phyloP scores from a whole-genome alignment of 2,797 vertebrate genomes.

The Tympanoctomys barrerae region DNA sequence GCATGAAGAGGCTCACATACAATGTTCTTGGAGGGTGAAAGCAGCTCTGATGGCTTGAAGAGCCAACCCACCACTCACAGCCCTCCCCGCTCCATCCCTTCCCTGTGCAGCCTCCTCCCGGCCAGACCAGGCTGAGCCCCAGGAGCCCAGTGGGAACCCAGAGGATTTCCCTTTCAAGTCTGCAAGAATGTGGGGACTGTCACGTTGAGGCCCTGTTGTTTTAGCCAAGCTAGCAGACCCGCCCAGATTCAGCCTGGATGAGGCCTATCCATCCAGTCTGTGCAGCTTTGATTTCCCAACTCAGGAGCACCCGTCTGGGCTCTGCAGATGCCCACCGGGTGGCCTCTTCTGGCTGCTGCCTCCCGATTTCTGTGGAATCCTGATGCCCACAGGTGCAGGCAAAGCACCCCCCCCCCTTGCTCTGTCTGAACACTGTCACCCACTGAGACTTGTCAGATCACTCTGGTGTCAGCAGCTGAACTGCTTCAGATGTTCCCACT shows the following conservation, averaged over 20 bases:
- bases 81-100: neutral
- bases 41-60: neutral
- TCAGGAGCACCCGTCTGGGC: accelerated
- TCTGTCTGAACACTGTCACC: neutral
- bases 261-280: neutral
- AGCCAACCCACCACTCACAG: accelerated
- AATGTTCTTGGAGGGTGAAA: neutral
- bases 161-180: slow-evolving; percentile 58
- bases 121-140: neutral
- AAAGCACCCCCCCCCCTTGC: neutral
- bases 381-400: neutral
- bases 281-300: neutral
- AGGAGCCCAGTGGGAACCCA: slow-evolving; percentile 43
- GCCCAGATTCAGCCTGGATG: neutral
- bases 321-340: neutral
- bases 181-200: neutral
- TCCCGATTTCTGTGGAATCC: accelerated
- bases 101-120: slow-evolving; percentile 47
- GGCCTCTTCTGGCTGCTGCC: neutral
- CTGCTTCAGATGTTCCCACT: neutral
- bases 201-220: slow-evolving; percentile 68
- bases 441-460: neutral
- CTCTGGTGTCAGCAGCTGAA: neutral
- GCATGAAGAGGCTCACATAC: neutral
- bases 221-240: slow-evolving; percentile 56